Evolutionary conservation across 2,797 vertebrate species (phyloP).

Genomic region (Stomatorhinus walkeri): DNA sequence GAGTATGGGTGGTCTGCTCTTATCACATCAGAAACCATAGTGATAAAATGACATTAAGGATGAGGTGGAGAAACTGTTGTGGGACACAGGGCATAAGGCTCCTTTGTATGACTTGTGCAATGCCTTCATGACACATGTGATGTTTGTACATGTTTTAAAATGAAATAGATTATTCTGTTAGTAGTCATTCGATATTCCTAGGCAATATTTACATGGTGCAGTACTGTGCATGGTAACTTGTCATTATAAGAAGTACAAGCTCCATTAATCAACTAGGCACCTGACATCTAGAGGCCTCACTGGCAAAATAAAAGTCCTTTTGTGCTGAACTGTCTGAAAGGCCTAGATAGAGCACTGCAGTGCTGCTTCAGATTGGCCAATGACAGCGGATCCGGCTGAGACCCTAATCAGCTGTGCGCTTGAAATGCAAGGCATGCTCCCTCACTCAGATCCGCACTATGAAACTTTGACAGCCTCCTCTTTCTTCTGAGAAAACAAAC

Average conservation of each 20-base stretch:
- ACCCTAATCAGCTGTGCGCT: constrained; percentile 49
- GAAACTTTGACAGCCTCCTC: constrained; percentile 25
- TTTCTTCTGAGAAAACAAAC: constrained; percentile 38
- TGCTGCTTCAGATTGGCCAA: constrained; percentile 18
- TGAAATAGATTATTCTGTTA: background rate
- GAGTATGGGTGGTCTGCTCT: background rate
- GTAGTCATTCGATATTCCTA: background rate
- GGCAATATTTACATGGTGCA: background rate
- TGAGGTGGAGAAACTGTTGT: background rate
- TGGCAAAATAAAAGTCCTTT: constrained; percentile 5
- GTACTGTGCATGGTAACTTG: background rate
- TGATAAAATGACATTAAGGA: background rate
- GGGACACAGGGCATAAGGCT: background rate
- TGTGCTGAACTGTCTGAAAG: background rate
- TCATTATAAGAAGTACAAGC: background rate
- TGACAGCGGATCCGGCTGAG: background rate
- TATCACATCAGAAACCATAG: background rate
- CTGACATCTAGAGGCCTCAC: background rate
- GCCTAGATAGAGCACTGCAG: background rate
- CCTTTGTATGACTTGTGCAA: background rate
- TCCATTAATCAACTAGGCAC: background rate
- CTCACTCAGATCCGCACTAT: constrained; percentile 18
- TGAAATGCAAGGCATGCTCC: constrained; percentile 59
- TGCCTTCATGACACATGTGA: background rate
- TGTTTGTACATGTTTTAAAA: background rate